Base-by-base conservation (phyloP, 2,888 invertebrate genomes). In the Isotomurus palustris region DNA sequence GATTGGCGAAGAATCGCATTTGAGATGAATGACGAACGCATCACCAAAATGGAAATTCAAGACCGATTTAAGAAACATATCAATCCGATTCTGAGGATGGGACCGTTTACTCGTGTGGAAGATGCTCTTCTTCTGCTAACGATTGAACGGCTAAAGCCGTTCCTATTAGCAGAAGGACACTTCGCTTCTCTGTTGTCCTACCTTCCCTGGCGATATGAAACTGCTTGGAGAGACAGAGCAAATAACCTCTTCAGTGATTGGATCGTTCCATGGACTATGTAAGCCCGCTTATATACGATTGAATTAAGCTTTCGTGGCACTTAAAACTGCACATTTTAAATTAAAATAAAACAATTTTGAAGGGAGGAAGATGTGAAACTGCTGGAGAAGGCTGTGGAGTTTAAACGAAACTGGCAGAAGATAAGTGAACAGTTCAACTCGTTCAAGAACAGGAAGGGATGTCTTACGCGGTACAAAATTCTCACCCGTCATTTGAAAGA, bases 251-350 rank as follows among this genome's bases (percentile, higher is more conserved):
- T 70, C 29, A 59, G 64, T 41, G 66, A 67, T 36, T 67, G 59
- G 60, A 66, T 67, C 36, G 64, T 70, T 8, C 70, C 70, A 5
- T 70, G 70, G 70, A 70, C 67, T 8, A 51, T 66, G 69, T 67
- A 58, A 62, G 60, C 12, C 28, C n/a, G 6, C 5, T 22, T 32
- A 32, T 32, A 8, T 8, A 32, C 14, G 8, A 32, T 32, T n/a
- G n/a, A n/a, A n/a, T n/a, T n/a, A n/a, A n/a, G n/a, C n/a, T n/a
- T n/a, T n/a, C n/a, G n/a, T n/a, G n/a, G n/a, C n/a, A n/a, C n/a
- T n/a, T n/a, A n/a, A n/a, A n/a, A n/a, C n/a, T n/a, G n/a, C n/a
- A n/a, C n/a, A n/a, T n/a, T n/a, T n/a, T n/a, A n/a, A n/a, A n/a
- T n/a, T n/a, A n/a, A n/a, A n/a, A n/a, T n/a, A n/a, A n/a, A n/a